These are phyloP conservation scores for Ibidorhyncha struthersii DNA, from an alignment of 2,113 vertebrate species.

Conservation along the genomic window DNA sequence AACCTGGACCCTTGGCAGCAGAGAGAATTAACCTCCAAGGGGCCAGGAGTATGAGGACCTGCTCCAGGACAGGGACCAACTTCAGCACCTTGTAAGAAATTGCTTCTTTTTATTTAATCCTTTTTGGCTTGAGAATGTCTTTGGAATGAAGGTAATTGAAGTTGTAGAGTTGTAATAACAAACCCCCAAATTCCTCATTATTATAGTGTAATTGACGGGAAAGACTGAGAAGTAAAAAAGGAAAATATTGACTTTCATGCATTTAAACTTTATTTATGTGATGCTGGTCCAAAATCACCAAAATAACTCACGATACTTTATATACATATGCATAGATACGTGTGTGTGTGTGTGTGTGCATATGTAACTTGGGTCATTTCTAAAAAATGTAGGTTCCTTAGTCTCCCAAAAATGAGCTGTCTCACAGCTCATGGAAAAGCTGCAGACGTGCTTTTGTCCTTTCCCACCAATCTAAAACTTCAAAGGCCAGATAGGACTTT, in stretches of 20 bases:
- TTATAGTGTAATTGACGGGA: slow-evolving; percentile 15
- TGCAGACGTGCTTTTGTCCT: background rate
- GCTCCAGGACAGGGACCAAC: background rate
- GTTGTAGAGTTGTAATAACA: background rate
- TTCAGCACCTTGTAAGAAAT: background rate
- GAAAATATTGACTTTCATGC: slow-evolving; percentile 24
- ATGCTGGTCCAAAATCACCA: slow-evolving; percentile 26
- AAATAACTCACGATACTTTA: slow-evolving; percentile 3
- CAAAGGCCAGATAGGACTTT: background rate
- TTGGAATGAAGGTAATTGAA: background rate
- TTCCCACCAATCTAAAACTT: background rate
- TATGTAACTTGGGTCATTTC: background rate
- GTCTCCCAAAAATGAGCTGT: background rate
- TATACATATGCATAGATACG: background rate
- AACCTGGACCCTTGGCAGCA: background rate
- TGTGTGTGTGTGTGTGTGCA: background rate
- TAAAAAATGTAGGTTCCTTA: background rate
- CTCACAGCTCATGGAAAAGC: background rate
- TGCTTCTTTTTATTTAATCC: background rate
- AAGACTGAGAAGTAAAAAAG: background rate
- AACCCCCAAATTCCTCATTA: background rate
- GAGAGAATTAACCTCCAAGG: background rate
- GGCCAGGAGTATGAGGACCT: background rate
- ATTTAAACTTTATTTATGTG: slow-evolving; percentile 40
- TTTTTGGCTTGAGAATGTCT: background rate